These are phyloP conservation scores for Tetanocera ferruginea DNA, from an alignment of 2,888 invertebrate species.

Conservation along the genomic window DNA sequence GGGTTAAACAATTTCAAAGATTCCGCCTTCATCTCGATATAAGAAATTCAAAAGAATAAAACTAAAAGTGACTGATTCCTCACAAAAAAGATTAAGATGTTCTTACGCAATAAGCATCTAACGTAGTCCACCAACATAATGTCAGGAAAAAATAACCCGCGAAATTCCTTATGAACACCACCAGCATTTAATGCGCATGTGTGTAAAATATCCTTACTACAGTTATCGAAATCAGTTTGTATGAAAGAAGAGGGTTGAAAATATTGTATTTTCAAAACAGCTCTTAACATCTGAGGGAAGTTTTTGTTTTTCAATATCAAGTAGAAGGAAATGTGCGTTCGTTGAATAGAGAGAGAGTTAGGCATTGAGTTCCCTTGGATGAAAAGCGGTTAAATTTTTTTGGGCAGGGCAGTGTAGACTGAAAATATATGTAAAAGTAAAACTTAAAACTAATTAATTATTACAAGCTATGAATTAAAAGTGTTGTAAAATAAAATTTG, in stretches of 20 bases:
- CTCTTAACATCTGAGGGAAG: too few relatives aligned
- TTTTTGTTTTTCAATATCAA: neutral
- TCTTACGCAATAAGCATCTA: too few relatives aligned
- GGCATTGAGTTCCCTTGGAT: neutral
- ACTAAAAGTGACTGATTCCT: too few relatives aligned
- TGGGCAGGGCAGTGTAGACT: constrained; percentile 50
- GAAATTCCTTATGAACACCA: neutral
- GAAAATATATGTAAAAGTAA: constrained; percentile 22
- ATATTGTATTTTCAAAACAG: too few relatives aligned
- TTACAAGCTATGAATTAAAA: neutral
- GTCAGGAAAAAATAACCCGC: too few relatives aligned
- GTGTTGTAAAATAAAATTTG: constrained; percentile 24
- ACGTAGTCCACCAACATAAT: too few relatives aligned
- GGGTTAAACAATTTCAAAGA: too few relatives aligned
- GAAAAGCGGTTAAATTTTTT: constrained; percentile 42
- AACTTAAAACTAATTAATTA: constrained; percentile 8
- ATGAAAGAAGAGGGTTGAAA: constrained; percentile 1
- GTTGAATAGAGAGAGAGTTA: constrained; percentile 27
- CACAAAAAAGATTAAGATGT: too few relatives aligned
- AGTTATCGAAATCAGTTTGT: neutral
- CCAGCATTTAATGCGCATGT: neutral
- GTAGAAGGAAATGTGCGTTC: constrained; percentile 19
- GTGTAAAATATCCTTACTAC: neutral
- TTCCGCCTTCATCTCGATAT: too few relatives aligned
- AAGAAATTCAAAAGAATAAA: too few relatives aligned